These are phyloP conservation scores for Ascaphus truei DNA, from an alignment of 2,113 vertebrate genomes.

Conservation along the genomic window DNA sequence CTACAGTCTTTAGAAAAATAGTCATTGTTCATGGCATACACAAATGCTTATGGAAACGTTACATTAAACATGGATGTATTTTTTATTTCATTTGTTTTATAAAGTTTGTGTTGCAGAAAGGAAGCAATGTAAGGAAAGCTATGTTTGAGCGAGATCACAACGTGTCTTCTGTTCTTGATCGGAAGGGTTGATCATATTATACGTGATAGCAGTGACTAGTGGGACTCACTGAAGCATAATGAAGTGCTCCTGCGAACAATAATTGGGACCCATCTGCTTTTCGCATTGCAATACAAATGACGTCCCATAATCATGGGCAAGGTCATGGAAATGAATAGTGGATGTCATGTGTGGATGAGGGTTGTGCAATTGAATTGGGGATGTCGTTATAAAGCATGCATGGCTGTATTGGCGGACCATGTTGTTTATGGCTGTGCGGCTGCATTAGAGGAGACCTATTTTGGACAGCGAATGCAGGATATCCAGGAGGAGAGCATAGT, in stretches of 20 bases:
- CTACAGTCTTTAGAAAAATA: too few relatives aligned
- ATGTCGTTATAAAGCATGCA: slow-evolving; percentile 20
- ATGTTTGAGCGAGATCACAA: too few relatives aligned
- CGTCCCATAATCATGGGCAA: slow-evolving; percentile 25
- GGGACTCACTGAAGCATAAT: slow-evolving; percentile 12
- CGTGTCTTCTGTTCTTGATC: neutral
- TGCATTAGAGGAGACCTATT: slow-evolving; percentile 4
- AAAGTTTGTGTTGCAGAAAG: too few relatives aligned
- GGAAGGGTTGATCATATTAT: neutral
- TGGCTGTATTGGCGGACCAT: neutral
- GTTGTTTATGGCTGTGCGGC: neutral
- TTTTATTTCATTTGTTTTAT: too few relatives aligned
- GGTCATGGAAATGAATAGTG: slow-evolving; percentile 29
- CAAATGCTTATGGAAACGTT: too few relatives aligned
- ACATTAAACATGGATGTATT: too few relatives aligned
- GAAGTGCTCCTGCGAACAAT: slow-evolving; percentile 19
- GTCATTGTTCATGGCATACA: too few relatives aligned
- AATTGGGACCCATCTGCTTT: slow-evolving; percentile 30
- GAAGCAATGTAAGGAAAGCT: too few relatives aligned
- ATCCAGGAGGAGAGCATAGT: too few relatives aligned
- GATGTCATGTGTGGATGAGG: slow-evolving; percentile 25
- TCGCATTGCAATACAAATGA: slow-evolving; percentile 26
- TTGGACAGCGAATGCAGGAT: neutral
- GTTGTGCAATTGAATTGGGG: slow-evolving; percentile 22
- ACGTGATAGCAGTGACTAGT: neutral